Evolutionary conservation across 2,888 invertebrate genomes (phyloP).

Genomic region (Catotricha subobsoleta): DNA sequence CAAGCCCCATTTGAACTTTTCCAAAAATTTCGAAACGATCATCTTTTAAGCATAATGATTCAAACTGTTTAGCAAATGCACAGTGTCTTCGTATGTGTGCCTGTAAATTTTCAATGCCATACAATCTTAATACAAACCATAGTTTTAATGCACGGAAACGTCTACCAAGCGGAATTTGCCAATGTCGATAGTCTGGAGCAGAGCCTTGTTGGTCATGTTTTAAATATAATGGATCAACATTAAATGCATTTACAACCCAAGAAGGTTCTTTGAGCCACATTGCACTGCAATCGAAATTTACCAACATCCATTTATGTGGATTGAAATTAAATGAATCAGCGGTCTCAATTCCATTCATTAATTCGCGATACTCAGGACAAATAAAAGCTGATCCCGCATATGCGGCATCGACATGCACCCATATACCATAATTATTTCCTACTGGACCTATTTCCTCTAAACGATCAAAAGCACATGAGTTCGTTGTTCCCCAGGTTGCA

Average conservation of each 20-base stretch:
- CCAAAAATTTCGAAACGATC: slow-evolving; percentile 74
- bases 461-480: slow-evolving; percentile 86
- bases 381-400: slow-evolving; percentile 94
- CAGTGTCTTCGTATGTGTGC: slow-evolving; percentile 73
- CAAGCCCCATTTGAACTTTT: slow-evolving; percentile 84
- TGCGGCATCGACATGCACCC: slow-evolving; percentile 94
- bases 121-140: slow-evolving; percentile 87
- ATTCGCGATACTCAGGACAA: slow-evolving; percentile 85
- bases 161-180: slow-evolving; percentile 91
- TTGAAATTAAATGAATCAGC: slow-evolving; percentile 97
- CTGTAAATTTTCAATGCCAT: slow-evolving; percentile 76
- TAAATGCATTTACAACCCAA: slow-evolving; percentile 86
- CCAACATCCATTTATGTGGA: slow-evolving; percentile 97
- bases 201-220: slow-evolving; percentile 84
- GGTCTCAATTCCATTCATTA: slow-evolving; percentile 73
- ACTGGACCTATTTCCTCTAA: slow-evolving; percentile 80
- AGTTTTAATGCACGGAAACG: slow-evolving; percentile 83
- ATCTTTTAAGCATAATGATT: slow-evolving; percentile 54
- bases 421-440: slow-evolving; percentile 55
- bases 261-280: slow-evolving; percentile 89
- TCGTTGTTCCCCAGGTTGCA: slow-evolving; percentile 86
- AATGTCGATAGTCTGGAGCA: slow-evolving; percentile 88
- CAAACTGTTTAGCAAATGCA: slow-evolving; percentile 72
- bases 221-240: slow-evolving; percentile 91
- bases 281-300: slow-evolving; percentile 98